These are phyloP conservation scores for Apamea anceps DNA, from an alignment of 2,888 invertebrate genomes.

Conservation along the genomic window DNA sequence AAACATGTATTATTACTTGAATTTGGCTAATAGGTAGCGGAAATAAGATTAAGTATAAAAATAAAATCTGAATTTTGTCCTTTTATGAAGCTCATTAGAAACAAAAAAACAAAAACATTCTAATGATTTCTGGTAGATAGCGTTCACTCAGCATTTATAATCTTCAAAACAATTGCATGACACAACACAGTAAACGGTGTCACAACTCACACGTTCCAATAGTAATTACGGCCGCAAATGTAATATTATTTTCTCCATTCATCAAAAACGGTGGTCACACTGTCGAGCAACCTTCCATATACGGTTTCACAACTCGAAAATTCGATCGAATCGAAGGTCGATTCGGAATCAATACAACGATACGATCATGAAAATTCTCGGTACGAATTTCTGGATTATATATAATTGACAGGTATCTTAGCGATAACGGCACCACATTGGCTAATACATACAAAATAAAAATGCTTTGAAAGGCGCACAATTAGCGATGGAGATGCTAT, in stretches of 20 bases:
- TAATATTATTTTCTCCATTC: conserved; percentile 49
- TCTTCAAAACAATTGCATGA: conserved; percentile 2
- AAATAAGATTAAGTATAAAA: neutral
- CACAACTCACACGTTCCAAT: conserved; percentile 22
- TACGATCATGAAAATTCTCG: conserved; percentile 66
- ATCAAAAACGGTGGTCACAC: conserved; percentile 43
- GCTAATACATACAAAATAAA: conserved; percentile 46
- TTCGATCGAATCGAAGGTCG: conserved; percentile 72
- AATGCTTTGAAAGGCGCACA: conserved; percentile 53
- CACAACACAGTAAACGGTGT: conserved; percentile 3
- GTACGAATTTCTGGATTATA: conserved; percentile 58
- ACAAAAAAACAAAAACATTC: neutral
- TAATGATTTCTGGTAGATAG: neutral
- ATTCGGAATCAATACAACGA: conserved; percentile 60
- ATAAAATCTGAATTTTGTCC: neutral
- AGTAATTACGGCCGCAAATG: conserved; percentile 29
- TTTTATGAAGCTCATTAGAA: neutral
- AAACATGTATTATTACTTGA: neutral
- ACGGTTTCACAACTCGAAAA: conserved; percentile 74
- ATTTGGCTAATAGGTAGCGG: neutral
- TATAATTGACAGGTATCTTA: conserved; percentile 67
- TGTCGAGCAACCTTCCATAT: conserved; percentile 72
- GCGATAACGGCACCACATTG: conserved; percentile 56
- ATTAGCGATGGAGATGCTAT: conserved; percentile 56
- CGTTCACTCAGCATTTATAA: neutral